Evolutionary conservation across 2,888 invertebrate genomes (phyloP).

Genomic region (Brachypterus glaber): DNA sequence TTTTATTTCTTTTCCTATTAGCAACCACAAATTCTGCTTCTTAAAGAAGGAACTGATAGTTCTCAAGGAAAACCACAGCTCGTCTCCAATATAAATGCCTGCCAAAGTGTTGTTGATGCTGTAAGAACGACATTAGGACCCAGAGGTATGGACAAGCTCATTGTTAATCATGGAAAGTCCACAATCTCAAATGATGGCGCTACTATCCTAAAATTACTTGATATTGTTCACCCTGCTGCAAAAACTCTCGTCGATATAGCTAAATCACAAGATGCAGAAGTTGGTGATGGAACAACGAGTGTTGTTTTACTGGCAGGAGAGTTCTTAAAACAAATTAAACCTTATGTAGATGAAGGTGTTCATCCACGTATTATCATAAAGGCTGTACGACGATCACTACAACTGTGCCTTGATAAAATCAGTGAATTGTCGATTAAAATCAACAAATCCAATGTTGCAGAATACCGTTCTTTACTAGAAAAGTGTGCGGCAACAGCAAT

Average conservation of each 20-base stretch:
- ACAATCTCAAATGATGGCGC: constrained; percentile 99
- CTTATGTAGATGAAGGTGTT: constrained; percentile 92
- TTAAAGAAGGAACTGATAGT: constrained; percentile 96
- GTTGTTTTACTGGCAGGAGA: constrained; percentile 95
- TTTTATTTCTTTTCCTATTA: constrained; percentile 37
- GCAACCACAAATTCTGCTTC: constrained; percentile 96
- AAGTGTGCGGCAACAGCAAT: constrained; percentile 95
- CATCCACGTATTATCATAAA: constrained; percentile 91
- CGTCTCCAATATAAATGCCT: constrained; percentile 95
- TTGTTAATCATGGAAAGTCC: constrained; percentile 81
- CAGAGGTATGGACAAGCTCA: constrained; percentile 97
- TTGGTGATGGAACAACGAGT: constrained; percentile 98
- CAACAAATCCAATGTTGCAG: constrained; percentile 51
- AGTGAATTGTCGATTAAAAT: constrained; percentile 74
- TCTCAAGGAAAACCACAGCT: constrained; percentile 94
- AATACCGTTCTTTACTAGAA: constrained; percentile 58
- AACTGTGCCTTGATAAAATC: constrained; percentile 72
- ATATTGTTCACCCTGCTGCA: constrained; percentile 97
- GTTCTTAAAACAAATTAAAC: constrained; percentile 87
- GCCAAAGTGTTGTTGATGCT: constrained; percentile 89
- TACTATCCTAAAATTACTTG: constrained; percentile 95
- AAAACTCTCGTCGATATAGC: constrained; percentile 98
- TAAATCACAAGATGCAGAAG: constrained; percentile 97
- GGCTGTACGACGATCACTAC: constrained; percentile 76
- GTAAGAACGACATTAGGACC: constrained; percentile 97